Evolutionary conservation across 2,888 invertebrate genomes (phyloP).

Genomic region (Atherix ibis): DNA sequence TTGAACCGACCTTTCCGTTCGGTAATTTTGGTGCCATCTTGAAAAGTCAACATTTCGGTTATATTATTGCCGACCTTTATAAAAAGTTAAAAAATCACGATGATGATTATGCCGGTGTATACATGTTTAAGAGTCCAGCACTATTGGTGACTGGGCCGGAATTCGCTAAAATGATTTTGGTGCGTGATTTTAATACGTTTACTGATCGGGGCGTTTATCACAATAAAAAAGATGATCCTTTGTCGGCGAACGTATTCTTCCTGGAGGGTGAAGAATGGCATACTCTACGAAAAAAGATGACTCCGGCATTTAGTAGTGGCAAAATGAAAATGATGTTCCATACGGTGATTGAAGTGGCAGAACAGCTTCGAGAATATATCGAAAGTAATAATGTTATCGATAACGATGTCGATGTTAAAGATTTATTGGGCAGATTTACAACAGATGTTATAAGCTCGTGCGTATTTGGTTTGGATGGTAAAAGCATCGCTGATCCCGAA

Average conservation of each 20-base stretch:
- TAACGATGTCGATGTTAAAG: conserved; percentile 10
- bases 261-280: conserved; percentile 12
- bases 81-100: conserved; percentile 14
- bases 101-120: conserved; percentile 9
- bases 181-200: conserved; percentile 11
- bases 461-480: conserved; percentile 27
- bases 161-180: conserved; percentile 9
- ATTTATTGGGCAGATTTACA: conserved; percentile 11
- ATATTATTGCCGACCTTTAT: conserved; percentile 4
- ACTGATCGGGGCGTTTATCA: conserved; percentile 12
- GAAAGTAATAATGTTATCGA: conserved; percentile 28
- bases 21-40: conserved; percentile 15
- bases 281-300: conserved; percentile 9
- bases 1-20: conserved; percentile 14
- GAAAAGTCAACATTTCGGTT: conserved; percentile 2
- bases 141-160: conserved; percentile 8
- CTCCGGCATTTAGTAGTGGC: conserved; percentile 13
- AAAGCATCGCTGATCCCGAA: conserved; percentile 20
- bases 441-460: conserved; percentile 17
- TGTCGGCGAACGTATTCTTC: conserved; percentile 11
- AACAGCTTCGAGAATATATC: conserved; percentile 8
- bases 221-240: conserved; percentile 12
- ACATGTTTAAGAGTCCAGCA: conserved; percentile 7
- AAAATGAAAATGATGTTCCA: conserved; percentile 13
- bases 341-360: conserved; percentile 9